A percentile compares a stretch with the other conserved stretches of the same genome.
These are phyloP conservation scores for Florisuga fusca DNA, from an alignment of 2,797 vertebrate species.

Conservation along the genomic window DNA sequence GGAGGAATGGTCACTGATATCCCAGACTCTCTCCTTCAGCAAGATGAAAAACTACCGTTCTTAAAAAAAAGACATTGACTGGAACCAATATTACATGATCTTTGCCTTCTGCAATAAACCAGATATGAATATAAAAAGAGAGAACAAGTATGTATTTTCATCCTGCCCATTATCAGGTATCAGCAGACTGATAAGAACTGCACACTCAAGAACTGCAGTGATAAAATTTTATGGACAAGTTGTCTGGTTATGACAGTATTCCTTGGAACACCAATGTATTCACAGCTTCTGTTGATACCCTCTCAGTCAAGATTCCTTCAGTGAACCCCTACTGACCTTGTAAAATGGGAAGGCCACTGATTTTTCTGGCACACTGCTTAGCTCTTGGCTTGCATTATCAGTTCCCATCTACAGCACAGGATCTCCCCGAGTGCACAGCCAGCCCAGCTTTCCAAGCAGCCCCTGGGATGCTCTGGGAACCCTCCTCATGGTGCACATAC, in stretches of 20 bases:
- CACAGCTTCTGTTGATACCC: neutral
- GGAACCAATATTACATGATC: neutral
- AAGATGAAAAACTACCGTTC: neutral
- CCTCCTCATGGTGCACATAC: accelerated
- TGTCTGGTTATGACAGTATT: neutral
- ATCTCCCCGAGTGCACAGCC: accelerated
- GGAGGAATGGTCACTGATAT: neutral
- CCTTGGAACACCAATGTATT: neutral
- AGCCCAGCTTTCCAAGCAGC: neutral
- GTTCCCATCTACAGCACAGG: neutral
- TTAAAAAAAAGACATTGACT: neutral
- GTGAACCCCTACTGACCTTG: neutral
- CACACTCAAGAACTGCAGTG: neutral
- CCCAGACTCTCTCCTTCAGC: neutral
- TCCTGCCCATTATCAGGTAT: neutral
- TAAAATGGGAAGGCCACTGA: neutral
- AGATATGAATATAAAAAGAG: neutral
- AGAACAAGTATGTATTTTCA: neutral
- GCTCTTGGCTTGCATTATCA: neutral
- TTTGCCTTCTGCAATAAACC: neutral
- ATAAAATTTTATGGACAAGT: neutral
- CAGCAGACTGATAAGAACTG: neutral
- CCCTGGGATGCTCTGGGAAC: neutral
- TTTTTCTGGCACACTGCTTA: neutral
- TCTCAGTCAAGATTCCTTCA: neutral